phyloP scores from a whole-genome alignment of 2,113 vertebrate genomes.

The Hippocampus comes region DNA sequence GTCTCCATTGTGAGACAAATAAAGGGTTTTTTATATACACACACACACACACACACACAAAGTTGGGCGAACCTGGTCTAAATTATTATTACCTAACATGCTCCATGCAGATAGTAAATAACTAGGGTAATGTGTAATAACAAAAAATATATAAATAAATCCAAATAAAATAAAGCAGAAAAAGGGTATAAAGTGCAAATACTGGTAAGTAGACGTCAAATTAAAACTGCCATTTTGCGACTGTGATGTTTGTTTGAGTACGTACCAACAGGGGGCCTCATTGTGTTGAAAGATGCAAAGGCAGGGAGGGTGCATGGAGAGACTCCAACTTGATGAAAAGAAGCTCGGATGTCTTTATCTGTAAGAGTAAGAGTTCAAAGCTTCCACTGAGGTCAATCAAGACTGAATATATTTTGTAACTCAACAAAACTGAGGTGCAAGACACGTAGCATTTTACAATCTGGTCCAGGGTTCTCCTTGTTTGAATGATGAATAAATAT shows the following conservation, averaged over 20 bases:
- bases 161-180: not conserved
- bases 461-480: not conserved
- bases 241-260: slow-evolving; percentile 38
- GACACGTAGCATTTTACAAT: not conserved
- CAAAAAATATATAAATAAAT: no score
- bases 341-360: not conserved
- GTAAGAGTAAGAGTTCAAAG: not conserved
- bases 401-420: not conserved
- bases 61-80: no score
- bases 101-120: no score
- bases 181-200: not conserved
- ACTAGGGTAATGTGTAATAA: no score
- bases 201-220: slow-evolving; percentile 46
- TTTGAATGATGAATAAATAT: not conserved
- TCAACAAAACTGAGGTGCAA: not conserved
- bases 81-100: no score
- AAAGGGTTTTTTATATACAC: no score
- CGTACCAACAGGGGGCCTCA: slow-evolving; percentile 65
- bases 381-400: not conserved
- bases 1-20: no score
- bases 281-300: slow-evolving; percentile 51
- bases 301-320: slow-evolving; percentile 14
- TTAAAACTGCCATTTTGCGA: slow-evolving; percentile 33
- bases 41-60: no score
- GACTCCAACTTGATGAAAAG: not conserved